These are phyloP conservation scores for Muschampia plurimacula DNA, from an alignment of 2,888 invertebrate genomes.

Conservation along the genomic window DNA sequence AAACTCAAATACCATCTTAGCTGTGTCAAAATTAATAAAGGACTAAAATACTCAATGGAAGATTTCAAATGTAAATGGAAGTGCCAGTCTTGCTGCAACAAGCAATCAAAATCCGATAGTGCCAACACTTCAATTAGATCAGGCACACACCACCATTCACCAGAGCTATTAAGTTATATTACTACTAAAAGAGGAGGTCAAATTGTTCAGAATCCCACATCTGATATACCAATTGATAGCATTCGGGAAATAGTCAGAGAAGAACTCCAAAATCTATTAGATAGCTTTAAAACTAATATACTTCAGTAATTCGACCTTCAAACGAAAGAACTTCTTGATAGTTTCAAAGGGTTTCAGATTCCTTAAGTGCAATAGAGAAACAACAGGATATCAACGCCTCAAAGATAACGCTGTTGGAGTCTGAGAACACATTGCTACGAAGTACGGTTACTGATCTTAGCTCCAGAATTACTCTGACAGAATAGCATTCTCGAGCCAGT, in stretches of 20 bases:
- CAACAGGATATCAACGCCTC: conserved; percentile 26
- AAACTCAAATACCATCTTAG: conserved; percentile 26
- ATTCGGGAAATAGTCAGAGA: conserved; percentile 25
- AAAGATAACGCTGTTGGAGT: conserved; percentile 18
- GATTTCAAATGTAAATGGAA: conserved; percentile 25
- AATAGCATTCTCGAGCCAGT: conserved; percentile 43
- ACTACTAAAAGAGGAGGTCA: conserved; percentile 2
- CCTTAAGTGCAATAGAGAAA: conserved; percentile 19
- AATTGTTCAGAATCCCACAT: conserved; percentile 6
- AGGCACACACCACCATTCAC: not conserved
- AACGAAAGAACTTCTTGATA: not conserved
- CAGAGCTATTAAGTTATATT: conserved; percentile 12
- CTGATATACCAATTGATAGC: conserved; percentile 7
- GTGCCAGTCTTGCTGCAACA: conserved; percentile 28
- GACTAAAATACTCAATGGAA: conserved; percentile 10
- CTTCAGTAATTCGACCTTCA: conserved; percentile 7
- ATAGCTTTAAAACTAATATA: not conserved
- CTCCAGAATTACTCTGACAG: conserved; percentile 38
- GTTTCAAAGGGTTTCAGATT: conserved; percentile 8
- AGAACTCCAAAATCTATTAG: conserved; percentile 7
- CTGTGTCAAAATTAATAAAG: conserved; percentile 8
- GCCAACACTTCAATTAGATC: conserved; percentile 22
- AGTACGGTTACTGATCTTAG: conserved; percentile 32
- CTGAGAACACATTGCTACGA: conserved; percentile 36
- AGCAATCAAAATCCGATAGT: conserved; percentile 26